phyloP scores from a whole-genome alignment of 2,113 vertebrate genomes.

The Falco punctatus region DNA sequence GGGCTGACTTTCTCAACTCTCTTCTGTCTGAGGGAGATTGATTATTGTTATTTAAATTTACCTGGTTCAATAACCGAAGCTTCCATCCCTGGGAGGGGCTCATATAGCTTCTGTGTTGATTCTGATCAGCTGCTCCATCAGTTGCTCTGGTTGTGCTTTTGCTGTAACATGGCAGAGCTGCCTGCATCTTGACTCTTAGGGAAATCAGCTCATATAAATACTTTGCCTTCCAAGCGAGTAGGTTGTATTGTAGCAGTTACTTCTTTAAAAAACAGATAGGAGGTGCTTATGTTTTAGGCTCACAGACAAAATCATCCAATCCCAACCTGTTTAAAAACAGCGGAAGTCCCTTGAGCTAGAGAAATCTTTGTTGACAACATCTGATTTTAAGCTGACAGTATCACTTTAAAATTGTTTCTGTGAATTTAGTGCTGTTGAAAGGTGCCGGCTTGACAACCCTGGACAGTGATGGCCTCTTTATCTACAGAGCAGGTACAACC shows the following conservation, averaged over 20 bases:
- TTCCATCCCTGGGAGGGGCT: background rate
- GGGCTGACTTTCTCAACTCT: background rate
- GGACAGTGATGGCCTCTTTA: background rate
- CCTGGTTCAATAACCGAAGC: background rate
- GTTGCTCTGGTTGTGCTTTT: background rate
- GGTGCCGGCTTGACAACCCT: background rate
- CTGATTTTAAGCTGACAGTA: background rate
- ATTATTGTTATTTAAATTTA: background rate
- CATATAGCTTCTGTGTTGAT: background rate
- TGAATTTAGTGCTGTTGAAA: conserved; percentile 13
- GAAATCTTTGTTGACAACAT: background rate
- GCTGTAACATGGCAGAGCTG: background rate
- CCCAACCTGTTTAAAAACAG: background rate
- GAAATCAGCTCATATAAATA: background rate
- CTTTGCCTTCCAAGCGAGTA: background rate
- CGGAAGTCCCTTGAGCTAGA: background rate
- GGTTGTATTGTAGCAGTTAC: background rate
- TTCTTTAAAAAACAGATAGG: background rate
- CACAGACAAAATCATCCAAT: background rate
- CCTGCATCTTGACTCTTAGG: background rate
- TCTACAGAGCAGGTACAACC: background rate
- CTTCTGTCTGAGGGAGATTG: background rate
- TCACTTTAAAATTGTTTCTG: background rate
- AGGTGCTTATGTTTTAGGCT: background rate
- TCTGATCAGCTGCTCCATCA: background rate